phyloP scores from a whole-genome alignment of 2,797 vertebrate genomes.

The Dallia pectoralis region DNA sequence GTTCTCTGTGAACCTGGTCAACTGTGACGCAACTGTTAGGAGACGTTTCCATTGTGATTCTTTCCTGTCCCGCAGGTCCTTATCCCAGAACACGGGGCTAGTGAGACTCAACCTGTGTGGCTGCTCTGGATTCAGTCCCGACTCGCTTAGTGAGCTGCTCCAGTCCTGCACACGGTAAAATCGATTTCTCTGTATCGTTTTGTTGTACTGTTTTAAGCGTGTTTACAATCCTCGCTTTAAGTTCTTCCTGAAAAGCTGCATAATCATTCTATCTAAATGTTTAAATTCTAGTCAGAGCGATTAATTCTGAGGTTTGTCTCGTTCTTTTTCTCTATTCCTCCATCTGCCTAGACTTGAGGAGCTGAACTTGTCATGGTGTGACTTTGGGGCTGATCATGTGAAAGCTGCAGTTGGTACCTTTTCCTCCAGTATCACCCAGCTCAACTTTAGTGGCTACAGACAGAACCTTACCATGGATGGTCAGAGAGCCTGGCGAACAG shows the following conservation, averaged over 20 bases:
- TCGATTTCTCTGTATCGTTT: neutral
- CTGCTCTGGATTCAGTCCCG: conserved; percentile 83
- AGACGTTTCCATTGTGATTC: neutral
- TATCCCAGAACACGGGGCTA: conserved; percentile 77
- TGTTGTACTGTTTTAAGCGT: neutral
- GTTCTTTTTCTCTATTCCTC: neutral
- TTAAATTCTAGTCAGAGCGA: neutral
- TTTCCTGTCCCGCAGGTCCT: conserved; percentile 63
- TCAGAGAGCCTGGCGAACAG: conserved; percentile 36
- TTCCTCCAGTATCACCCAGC: conserved; percentile 70
- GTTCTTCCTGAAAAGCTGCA: neutral
- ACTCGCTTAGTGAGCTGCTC: conserved; percentile 75
- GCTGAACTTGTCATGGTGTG: conserved; percentile 90
- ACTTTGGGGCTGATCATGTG: conserved; percentile 81
- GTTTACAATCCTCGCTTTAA: neutral
- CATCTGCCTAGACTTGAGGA: conserved; percentile 82
- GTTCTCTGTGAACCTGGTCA: neutral
- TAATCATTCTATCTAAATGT: neutral
- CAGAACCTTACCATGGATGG: conserved; percentile 79
- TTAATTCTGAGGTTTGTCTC: neutral
- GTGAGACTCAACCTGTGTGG: conserved; percentile 85
- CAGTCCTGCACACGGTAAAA: conserved; percentile 76
- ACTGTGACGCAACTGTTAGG: neutral
- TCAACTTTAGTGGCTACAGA: conserved; percentile 94
- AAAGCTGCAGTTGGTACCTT: conserved; percentile 73